These are phyloP conservation scores for Ursus arctos DNA, from an alignment of 2,113 vertebrate genomes.

Conservation along the genomic window DNA sequence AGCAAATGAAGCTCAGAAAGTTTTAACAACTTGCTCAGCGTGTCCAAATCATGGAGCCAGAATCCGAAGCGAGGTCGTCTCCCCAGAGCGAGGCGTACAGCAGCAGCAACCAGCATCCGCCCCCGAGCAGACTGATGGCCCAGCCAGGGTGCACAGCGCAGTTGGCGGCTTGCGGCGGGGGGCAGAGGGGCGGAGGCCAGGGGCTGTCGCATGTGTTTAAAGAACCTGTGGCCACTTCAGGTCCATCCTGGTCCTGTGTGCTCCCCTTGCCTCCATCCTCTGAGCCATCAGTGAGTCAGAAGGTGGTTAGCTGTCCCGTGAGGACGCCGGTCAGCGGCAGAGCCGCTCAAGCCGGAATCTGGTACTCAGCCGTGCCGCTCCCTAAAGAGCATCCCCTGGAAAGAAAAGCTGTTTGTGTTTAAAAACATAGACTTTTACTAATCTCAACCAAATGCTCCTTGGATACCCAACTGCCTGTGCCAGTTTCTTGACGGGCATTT, in stretches of 20 bases:
- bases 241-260: fast-evolving
- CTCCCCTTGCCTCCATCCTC: background rate
- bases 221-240: background rate
- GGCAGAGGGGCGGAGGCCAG: too few species aligned
- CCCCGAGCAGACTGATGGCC: fast-evolving
- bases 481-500: fast-evolving
- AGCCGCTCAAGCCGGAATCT: background rate
- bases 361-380: fast-evolving
- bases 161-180: too few species aligned
- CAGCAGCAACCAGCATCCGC: background rate
- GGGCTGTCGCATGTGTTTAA: fast-evolving
- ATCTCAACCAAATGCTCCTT: background rate
- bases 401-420: fast-evolving
- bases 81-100: fast-evolving
- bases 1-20: background rate
- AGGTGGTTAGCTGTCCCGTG: fast-evolving
- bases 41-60: background rate
- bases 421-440: fast-evolving
- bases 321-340: fast-evolving
- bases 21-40: fast-evolving
- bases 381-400: fast-evolving
- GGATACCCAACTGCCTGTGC: fast-evolving
- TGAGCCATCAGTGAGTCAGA: fast-evolving
- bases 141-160: fast-evolving
- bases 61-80: fast-evolving